phyloP scores from a whole-genome alignment of 2,113 vertebrate species.

The Pomatostomus ruficeps region DNA sequence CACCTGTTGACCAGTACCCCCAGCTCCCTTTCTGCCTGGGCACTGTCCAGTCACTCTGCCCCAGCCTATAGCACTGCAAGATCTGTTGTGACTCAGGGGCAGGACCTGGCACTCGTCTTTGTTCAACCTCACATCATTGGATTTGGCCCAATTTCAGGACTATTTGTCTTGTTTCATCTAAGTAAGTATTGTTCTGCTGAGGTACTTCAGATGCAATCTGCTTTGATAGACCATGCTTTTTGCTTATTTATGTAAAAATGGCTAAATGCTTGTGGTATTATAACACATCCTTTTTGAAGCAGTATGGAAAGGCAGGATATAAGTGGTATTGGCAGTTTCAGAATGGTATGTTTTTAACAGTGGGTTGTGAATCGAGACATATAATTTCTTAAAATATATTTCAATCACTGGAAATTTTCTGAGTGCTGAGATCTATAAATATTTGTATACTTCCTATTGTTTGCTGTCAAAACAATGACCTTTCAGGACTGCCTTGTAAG shows the following conservation, averaged over 20 bases:
- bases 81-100: background rate
- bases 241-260: background rate
- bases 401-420: background rate
- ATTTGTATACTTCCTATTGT: background rate
- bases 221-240: background rate
- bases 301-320: background rate
- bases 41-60: background rate
- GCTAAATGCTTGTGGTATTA: background rate
- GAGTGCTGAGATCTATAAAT: background rate
- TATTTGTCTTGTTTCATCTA: background rate
- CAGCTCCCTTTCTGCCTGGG: background rate
- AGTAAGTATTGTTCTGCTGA: background rate
- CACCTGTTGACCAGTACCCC: fast-evolving
- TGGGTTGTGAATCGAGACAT: background rate
- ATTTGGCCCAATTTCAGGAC: background rate
- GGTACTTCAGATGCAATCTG: background rate
- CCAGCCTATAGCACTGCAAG: background rate
- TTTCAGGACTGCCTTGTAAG: background rate
- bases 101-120: fast-evolving
- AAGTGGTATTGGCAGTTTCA: background rate
- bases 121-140: background rate
- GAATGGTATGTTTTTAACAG: background rate
- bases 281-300: background rate
- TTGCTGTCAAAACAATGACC: background rate
- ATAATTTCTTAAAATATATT: background rate